phyloP scores from a whole-genome alignment of 2,797 vertebrate genomes.

The Cheirogaleus major region DNA sequence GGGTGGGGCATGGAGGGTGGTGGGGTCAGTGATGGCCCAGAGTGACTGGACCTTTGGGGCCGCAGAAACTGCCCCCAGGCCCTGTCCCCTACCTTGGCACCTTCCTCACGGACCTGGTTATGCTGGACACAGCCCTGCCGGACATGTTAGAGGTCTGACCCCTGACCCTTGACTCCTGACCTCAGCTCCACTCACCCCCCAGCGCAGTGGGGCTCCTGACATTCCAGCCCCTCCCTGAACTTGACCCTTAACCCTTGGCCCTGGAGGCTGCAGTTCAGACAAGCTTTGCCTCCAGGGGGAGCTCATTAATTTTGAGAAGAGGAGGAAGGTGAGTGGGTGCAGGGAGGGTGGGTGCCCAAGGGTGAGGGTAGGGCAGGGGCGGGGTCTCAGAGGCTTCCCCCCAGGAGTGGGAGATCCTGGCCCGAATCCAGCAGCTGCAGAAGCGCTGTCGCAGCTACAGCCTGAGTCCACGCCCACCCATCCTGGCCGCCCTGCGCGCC shows the following conservation, averaged over 20 bases:
- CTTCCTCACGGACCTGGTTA: conserved; percentile 92
- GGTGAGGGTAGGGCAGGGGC: neutral
- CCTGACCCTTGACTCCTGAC: neutral
- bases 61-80: conserved; percentile 86
- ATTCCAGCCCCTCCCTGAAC: neutral
- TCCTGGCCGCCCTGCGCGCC: conserved; percentile 86
- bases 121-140: conserved; percentile 94
- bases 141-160: conserved; percentile 90
- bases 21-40: neutral
- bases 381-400: neutral
- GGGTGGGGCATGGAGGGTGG: neutral
- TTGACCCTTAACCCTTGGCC: neutral
- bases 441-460: conserved; percentile 86
- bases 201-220: neutral
- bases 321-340: conserved; percentile 89
- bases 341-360: neutral
- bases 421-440: conserved; percentile 89
- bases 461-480: conserved; percentile 82
- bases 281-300: conserved; percentile 83
- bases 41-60: conserved; percentile 50
- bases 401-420: conserved; percentile 92
- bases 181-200: neutral
- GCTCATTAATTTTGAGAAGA: conserved; percentile 93
- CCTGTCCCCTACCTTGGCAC: conserved; percentile 94
- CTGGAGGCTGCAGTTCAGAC: conserved; percentile 24